Conservation (phyloP, 2,797 vertebrate species). For the Chrosomus eos region DNA sequence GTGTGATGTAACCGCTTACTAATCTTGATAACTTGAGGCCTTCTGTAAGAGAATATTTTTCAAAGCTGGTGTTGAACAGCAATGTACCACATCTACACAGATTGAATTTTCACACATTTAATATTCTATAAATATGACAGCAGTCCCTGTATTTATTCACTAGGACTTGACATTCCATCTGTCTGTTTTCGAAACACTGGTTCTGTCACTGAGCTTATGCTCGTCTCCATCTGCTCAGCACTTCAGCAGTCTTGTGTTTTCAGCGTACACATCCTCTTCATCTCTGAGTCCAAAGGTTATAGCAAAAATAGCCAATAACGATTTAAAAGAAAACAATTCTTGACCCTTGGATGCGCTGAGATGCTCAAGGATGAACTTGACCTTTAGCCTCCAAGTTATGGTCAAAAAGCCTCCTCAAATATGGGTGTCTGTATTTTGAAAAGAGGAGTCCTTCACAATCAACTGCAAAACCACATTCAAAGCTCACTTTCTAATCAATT, state of each 20-base stretch:
- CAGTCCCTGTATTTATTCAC: constrained; percentile 36
- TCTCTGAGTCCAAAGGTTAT: constrained; percentile 16
- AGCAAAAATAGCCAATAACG: background rate
- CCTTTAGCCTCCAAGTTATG: background rate
- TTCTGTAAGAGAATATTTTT: background rate
- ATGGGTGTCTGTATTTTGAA: background rate
- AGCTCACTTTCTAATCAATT: background rate
- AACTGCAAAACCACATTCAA: background rate
- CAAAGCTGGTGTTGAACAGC: constrained; percentile 11
- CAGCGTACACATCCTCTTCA: constrained; percentile 4
- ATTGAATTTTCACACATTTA: constrained; percentile 28
- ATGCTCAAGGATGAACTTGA: background rate
- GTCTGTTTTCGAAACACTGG: constrained; percentile 46
- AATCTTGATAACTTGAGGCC: background rate
- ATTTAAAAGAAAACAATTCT: background rate
- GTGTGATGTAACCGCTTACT: background rate
- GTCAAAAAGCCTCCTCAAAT: background rate
- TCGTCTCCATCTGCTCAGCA: constrained; percentile 41
- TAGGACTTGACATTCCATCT: constrained; percentile 38
- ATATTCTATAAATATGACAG: constrained; percentile 49
- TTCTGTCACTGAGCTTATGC: constrained; percentile 44
- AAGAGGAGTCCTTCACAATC: too few relatives aligned
- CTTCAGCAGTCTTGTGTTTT: constrained; percentile 27
- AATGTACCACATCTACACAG: constrained; percentile 5
- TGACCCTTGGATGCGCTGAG: background rate